A percentile compares a stretch with the other conserved stretches of the same genome.
phyloP scores from a whole-genome alignment of 2,797 vertebrate species.

The Danio albolineatus region DNA sequence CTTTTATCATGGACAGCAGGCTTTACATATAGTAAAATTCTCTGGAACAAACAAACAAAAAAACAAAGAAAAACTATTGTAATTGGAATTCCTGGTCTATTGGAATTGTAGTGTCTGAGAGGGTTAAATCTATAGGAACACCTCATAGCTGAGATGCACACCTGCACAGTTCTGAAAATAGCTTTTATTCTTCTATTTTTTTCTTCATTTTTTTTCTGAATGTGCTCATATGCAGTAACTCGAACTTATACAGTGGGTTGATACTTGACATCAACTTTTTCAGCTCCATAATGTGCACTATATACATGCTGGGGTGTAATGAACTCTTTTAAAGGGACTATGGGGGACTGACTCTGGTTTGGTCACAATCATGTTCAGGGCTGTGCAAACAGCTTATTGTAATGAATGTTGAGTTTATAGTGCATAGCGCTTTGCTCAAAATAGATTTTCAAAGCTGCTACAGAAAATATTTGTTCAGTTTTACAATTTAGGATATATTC shows the following conservation, averaged over 20 bases:
- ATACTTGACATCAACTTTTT: not conserved
- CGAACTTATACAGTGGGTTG: slow-evolving; percentile 4
- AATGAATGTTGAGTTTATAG: not conserved
- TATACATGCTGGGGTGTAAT: too few species aligned
- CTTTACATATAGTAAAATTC: too few species aligned
- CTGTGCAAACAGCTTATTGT: not conserved
- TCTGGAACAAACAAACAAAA: too few species aligned
- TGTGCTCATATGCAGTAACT: not conserved
- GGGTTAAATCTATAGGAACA: too few species aligned
- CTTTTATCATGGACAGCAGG: too few species aligned
- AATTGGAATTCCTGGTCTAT: too few species aligned
- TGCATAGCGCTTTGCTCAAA: too few species aligned
- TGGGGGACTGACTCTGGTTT: not conserved
- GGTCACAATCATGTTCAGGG: not conserved
- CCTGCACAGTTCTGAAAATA: not conserved
- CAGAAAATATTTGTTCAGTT: too few species aligned
- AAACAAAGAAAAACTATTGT: too few species aligned
- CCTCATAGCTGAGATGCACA: not conserved
- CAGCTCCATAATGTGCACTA: not conserved
- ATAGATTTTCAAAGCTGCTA: too few species aligned
- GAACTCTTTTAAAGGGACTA: not conserved
- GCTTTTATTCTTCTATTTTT: not conserved
- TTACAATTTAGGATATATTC: too few species aligned
- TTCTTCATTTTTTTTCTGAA: not conserved
- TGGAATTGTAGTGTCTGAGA: too few species aligned